Evolutionary conservation across 2,797 vertebrate species (phyloP).

Genomic region (Sciaenops ocellatus): DNA sequence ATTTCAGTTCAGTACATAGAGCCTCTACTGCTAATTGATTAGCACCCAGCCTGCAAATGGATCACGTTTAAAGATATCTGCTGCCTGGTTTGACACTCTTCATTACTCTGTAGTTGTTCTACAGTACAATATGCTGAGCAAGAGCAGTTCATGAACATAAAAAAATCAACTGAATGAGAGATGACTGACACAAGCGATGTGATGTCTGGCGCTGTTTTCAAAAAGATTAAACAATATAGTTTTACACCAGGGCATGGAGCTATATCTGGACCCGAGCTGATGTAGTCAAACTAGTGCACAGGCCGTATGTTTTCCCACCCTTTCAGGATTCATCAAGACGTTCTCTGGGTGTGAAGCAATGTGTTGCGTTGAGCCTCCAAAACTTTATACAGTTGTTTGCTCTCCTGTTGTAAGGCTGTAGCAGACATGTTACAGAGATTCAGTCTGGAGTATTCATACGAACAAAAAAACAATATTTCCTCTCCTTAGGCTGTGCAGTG

Average conservation of each 20-base stretch:
- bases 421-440: background rate
- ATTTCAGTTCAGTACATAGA: slow-evolving; percentile 2
- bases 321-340: slow-evolving; percentile 17
- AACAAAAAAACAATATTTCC: background rate
- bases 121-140: slow-evolving; percentile 10
- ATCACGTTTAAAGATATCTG: slow-evolving; percentile 33
- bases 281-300: background rate
- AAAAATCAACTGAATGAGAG: background rate
- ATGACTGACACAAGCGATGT: slow-evolving; percentile 1
- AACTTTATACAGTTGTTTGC: slow-evolving; percentile 17
- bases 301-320: slow-evolving; percentile 11
- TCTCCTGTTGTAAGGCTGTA: background rate
- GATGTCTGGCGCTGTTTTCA: background rate
- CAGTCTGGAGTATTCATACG: background rate
- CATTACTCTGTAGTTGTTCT: slow-evolving; percentile 32
- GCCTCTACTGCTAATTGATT: slow-evolving; percentile 46
- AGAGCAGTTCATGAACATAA: background rate
- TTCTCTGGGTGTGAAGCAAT: slow-evolving; percentile 14
- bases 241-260: background rate
- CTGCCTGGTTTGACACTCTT: slow-evolving; percentile 22
- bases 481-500: background rate
- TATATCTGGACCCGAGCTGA: background rate
- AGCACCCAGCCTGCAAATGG: slow-evolving; percentile 23
- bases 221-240: background rate
- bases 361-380: slow-evolving; percentile 1